A percentile compares a stretch with the other conserved stretches of the same genome.
Evolutionary conservation across 1,140 invertebrate genomes (phyloP).

Genomic region (Brachionus rubens): DNA sequence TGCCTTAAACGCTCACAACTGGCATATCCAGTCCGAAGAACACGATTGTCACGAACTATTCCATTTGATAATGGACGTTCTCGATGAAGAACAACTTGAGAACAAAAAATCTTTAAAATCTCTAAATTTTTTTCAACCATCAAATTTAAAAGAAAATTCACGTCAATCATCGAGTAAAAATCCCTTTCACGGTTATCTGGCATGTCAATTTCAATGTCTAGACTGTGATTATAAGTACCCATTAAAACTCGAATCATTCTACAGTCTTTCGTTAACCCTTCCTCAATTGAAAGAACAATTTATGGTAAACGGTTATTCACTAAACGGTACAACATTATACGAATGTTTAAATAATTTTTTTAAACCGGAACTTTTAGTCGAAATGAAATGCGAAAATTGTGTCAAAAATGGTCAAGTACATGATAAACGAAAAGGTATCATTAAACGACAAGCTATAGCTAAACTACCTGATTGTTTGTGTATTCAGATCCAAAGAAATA

Average conservation of each 20-base stretch:
- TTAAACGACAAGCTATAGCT: constrained; percentile 36
- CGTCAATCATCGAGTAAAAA: background rate
- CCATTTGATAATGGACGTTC: constrained; percentile 27
- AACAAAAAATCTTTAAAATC: constrained; percentile 26
- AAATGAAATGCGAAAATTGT: constrained; percentile 47
- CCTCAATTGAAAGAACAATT: background rate
- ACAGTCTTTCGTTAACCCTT: constrained; percentile 26
- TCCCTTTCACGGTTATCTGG: constrained; percentile 39
- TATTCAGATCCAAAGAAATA: constrained; percentile 38
- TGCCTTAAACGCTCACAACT: constrained; percentile 20
- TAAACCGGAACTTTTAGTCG: constrained; percentile 8
- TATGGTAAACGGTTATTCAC: background rate
- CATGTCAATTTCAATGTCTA: constrained; percentile 5
- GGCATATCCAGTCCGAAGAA: constrained; percentile 36
- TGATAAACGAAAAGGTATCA: background rate
- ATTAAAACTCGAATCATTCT: constrained; percentile 25
- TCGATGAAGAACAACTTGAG: constrained; percentile 30
- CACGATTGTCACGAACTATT: constrained; percentile 44
- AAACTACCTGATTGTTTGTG: constrained; percentile 43
- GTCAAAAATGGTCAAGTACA: background rate
- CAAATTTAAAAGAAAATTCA: constrained; percentile 43
- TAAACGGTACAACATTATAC: background rate
- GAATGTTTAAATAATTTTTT: constrained; percentile 43
- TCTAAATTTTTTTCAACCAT: constrained; percentile 36
- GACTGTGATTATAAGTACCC: constrained; percentile 45